Evolutionary conservation across 2,113 vertebrate species (phyloP).

Genomic region (Poicephalus meyeri): DNA sequence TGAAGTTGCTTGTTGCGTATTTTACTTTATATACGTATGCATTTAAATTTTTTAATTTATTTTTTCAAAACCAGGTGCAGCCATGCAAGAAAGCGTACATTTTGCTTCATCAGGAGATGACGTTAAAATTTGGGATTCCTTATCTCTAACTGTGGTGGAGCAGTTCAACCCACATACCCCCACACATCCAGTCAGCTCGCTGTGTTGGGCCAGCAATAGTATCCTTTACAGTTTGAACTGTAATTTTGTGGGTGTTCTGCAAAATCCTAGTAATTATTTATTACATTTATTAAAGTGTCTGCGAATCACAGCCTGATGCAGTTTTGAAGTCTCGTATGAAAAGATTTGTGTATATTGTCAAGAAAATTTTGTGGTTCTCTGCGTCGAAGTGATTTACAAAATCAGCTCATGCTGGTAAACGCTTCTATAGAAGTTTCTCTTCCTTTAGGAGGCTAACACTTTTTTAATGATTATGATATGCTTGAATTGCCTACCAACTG

Average conservation of each 20-base stretch:
- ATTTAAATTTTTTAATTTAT: background rate
- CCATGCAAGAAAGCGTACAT: slow-evolving; percentile 89
- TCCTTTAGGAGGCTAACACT: background rate
- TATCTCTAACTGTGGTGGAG: slow-evolving; percentile 86
- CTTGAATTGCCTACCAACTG: background rate
- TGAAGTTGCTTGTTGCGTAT: background rate
- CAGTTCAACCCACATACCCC: slow-evolving; percentile 90
- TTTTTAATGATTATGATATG: background rate
- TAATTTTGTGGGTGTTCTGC: background rate
- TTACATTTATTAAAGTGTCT: background rate
- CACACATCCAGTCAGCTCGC: slow-evolving; percentile 82
- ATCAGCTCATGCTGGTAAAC: background rate
- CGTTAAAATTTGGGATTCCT: slow-evolving; percentile 93
- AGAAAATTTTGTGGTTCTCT: background rate
- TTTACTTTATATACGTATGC: background rate
- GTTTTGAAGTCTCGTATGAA: background rate
- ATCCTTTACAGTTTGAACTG: slow-evolving; percentile 80
- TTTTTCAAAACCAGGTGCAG: slow-evolving; percentile 61
- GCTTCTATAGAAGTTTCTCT: background rate
- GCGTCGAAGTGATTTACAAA: background rate
- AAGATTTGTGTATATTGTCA: background rate
- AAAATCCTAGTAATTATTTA: background rate
- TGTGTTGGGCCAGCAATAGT: slow-evolving; percentile 96
- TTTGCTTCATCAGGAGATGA: slow-evolving; percentile 93
- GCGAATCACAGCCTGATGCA: background rate